Base-by-base conservation (phyloP, 2,797 vertebrate species). In the Acridotheres tristis region DNA sequence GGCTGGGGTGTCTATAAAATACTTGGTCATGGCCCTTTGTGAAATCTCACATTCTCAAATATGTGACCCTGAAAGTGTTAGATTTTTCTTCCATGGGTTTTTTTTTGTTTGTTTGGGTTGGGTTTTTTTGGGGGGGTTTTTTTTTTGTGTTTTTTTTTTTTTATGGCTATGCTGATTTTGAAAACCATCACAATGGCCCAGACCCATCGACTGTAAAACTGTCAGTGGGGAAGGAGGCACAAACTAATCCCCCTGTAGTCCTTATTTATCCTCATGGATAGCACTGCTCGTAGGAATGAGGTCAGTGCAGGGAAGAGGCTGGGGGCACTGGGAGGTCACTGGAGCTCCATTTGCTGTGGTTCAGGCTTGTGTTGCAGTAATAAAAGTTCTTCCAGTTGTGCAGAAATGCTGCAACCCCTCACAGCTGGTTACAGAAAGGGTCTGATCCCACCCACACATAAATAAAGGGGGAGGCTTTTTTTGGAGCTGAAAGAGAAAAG, bases 41-140 rank as follows among this genome's bases (percentile, higher is more conserved):
- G 38, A 93, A 66, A 71, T 71, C 88, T 89, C 85, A 80, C 79
- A 8, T 80, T 87, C 59, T 76, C 79, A 67, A 38, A 34, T 57
- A 23, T 47, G 54, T 72, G 58, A 86, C 25, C 59, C 53, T 73
- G 77, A 53, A 82, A 82, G 38, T 36, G 40, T 45, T 26, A n/a
- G 13, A 26, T 20, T 32, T 85, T 81, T 23, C 5, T 40, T 40
- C 40, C 40, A 13, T 40, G 40, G 40, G 13, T 40, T 32, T 47
- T 21, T 13, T 11, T 27, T 32, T 11, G 40, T 16, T 40, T 40
- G 38, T 40, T 40, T 40, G 14, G 38, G 34, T 34, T 34, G 34
- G 38, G 5, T 13, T 40, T 40, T 40, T 15, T 16, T 40, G 40
- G 40, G 13, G 34, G 7, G 7, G 34, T 34, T 34, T 40, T 40